Evolutionary conservation across 1,140 invertebrate species (phyloP).

Genomic region (Reticulitermes speratus): DNA sequence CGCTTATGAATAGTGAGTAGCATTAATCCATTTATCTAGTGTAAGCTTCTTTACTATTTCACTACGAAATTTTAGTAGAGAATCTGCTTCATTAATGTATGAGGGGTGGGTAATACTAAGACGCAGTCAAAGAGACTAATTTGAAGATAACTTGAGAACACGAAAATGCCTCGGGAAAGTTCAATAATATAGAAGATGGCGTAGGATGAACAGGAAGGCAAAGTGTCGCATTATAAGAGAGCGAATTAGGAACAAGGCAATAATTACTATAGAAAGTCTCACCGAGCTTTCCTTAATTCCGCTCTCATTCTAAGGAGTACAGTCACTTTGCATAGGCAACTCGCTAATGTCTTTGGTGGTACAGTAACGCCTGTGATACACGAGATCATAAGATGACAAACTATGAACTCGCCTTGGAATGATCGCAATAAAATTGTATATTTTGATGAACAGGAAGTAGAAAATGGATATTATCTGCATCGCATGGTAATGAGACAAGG

Average conservation of each 20-base stretch:
- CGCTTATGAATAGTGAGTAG: neutral
- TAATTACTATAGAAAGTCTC: conserved; percentile 2
- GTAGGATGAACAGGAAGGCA: neutral
- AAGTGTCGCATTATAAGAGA: neutral
- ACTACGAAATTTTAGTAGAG: neutral
- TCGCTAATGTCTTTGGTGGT: no score
- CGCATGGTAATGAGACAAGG: no score
- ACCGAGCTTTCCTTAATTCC: neutral
- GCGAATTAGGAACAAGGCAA: neutral
- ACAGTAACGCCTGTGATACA: no score
- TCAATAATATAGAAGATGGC: neutral
- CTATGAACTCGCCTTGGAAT: no score
- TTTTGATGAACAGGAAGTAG: no score
- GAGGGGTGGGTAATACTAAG: neutral
- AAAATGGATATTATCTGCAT: no score
- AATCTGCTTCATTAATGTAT: neutral
- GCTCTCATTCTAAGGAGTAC: neutral
- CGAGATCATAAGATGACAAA: no score
- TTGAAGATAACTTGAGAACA: neutral
- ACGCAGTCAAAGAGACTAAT: neutral
- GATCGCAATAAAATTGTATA: no score
- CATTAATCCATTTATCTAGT: neutral
- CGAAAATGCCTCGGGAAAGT: neutral
- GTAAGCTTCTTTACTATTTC: neutral
- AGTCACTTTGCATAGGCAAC: neutral